Evolutionary conservation across 1,140 invertebrate species (phyloP), one percentile per base, ranked within the genome.

Genomic region (Caenorhabditis briggsae): DNA sequence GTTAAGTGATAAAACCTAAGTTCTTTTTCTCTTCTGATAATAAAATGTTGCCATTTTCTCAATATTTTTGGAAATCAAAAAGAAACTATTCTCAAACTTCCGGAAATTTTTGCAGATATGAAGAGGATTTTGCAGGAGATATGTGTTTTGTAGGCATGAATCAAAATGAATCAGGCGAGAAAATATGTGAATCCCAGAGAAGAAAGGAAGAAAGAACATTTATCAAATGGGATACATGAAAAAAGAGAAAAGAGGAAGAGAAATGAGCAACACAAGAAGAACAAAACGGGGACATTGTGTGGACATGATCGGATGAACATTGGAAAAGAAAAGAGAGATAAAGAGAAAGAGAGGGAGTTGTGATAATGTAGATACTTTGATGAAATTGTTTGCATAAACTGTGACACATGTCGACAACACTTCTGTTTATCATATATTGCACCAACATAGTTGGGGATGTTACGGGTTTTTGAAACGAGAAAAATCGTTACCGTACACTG

Each of bases 211-310:
- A 23, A 78, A 41, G 70, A 78, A 78, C 70, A 78, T 78, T 78
- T 78, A 78, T 78, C 70, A 78, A 78, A 78, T 50, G 70, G 70
- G 70, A 78, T 78, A 78, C 12, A 46, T 18, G 46, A 14, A 53
- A 53, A 23, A 74, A 74, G 20, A 25, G 12, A 25, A 25, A 48
- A 48, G 41, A n/a, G 65, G 16, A 25, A 46, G n/a, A 48, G 65
- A 74, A n/a, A 70, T 9, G 43, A 43, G 43, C 41, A 61, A 14
- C 59, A 61, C 61, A 64, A 41, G 61, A 53, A 53, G 50, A 16
- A 53, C 33, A 33, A 33, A 53, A 53, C 11, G 50, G 18, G 23
- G 61, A 64, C 33, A 58, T 58, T 58, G 16, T n/a, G 61, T 64
- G 33, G 33, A 48, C 65, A 70, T 25, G 41, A 18, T 46, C 11